Evolutionary conservation across 2,113 vertebrate species (phyloP), one percentile per base, ranked within the genome.

Genomic region (Neofelis nebulosa): DNA sequence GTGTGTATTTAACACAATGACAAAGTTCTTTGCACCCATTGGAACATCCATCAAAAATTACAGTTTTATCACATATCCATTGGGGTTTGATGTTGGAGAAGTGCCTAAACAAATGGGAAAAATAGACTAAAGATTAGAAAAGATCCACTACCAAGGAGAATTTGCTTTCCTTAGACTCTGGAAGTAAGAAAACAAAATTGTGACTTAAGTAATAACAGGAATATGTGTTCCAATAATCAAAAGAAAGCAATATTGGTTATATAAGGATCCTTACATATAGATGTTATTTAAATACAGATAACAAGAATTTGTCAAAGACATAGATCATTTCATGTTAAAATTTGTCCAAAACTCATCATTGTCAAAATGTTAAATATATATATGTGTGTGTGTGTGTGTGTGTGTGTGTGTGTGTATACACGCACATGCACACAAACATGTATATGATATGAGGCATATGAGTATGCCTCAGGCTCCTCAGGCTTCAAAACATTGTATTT

Each of bases 21-120:
- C 82, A 98, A 14, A 63, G 4, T 84, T 93, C 98, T 74, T 68
- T 50, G 92, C 89, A 88, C 65, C 90, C 95, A 96, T 65, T 97
- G 83, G 89, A 97, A 50, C 76, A 98, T 97, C 79, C 89, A 87
- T 97, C 93, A 98, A 95, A 96, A 96, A 84, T 88, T 97, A 92
- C 18, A 95, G 55, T 85, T 94, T 97, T 96, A 87, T 97, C 96
- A 96, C 65, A 79, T 90, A 68, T 95, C 90, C 71, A 31, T 36
- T 97, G 63, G 69, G 92, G 81, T 97, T 96, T 89, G 68, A 97
- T 12, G 93, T 76, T 50, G 48, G 48, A 96, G 68, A 93, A 97
- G 63, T 95, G 38, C 31, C 38, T 57, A 89, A 57, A 65, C 91
- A 97, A 96, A 92, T 25, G 76, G 66, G 11, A 94, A 91, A 91